phyloP scores from a whole-genome alignment of 2,888 invertebrate genomes.

The Tinea pellionella region DNA sequence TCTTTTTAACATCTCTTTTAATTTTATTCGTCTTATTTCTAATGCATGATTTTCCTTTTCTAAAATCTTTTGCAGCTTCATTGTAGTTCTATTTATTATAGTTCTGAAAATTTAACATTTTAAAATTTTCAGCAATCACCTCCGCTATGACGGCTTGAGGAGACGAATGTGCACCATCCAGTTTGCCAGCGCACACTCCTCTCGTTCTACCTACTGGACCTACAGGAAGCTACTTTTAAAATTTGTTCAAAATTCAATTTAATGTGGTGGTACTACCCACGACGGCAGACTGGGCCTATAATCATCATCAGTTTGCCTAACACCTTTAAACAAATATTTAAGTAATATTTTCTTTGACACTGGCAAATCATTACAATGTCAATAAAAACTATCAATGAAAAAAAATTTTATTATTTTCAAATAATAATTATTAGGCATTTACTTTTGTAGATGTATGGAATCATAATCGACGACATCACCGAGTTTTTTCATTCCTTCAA shows the following conservation, averaged over 20 bases:
- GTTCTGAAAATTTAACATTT: constrained; percentile 27
- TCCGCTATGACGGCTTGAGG: too few species aligned
- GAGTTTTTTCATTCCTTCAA: constrained; percentile 43
- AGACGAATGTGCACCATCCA: not conserved
- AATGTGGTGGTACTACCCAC: too few species aligned
- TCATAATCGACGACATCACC: constrained; percentile 47
- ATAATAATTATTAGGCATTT: too few species aligned
- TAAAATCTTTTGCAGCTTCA: constrained; percentile 41
- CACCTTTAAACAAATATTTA: too few species aligned
- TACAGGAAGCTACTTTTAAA: not conserved
- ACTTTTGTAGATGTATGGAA: constrained; percentile 45
- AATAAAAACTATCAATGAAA: too few species aligned
- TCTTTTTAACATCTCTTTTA: constrained; percentile 33
- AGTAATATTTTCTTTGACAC: too few species aligned
- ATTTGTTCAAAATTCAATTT: not conserved
- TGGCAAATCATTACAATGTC: too few species aligned
- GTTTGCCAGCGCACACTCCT: too few species aligned
- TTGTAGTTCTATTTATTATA: constrained; percentile 44
- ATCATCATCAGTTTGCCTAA: too few species aligned
- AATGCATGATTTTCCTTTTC: constrained; percentile 42
- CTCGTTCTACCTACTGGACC: too few species aligned
- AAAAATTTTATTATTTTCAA: too few species aligned
- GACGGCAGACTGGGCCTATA: too few species aligned
- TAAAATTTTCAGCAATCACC: not conserved
- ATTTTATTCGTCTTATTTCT: constrained; percentile 46